Conservation (phyloP, 2,888 invertebrate species). For the Aricia artaxerxes region DNA sequence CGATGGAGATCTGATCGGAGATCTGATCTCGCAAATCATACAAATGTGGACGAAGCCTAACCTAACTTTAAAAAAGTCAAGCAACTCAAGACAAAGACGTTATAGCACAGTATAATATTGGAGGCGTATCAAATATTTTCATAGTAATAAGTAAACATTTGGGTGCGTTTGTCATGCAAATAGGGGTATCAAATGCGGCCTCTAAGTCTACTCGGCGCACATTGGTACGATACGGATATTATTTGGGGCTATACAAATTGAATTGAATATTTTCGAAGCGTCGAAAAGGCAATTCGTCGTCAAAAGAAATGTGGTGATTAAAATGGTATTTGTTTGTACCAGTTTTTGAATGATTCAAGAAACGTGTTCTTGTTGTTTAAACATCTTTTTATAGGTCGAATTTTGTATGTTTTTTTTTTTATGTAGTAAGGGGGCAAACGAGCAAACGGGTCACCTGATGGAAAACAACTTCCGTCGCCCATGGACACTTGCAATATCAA, state of each 20-base stretch:
- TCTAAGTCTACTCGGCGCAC: neutral
- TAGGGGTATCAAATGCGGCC: conserved; percentile 4
- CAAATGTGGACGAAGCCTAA: no score
- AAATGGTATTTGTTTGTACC: neutral
- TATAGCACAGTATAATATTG: neutral
- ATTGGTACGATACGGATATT: neutral
- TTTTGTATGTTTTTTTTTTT: no score
- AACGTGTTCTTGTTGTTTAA: no score
- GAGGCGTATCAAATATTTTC: conserved; percentile 8
- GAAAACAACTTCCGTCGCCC: no score
- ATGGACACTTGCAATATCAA: no score
- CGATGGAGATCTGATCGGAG: no score
- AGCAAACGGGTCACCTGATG: no score
- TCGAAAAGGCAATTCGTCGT: neutral
- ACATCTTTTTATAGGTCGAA: no score
- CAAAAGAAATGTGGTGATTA: neutral
- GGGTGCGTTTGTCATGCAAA: conserved; percentile 14
- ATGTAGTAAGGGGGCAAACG: no score
- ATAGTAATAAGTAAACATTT: conserved; percentile 8
- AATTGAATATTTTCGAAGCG: neutral
- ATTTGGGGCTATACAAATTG: conserved; percentile 9
- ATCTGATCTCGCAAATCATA: no score
- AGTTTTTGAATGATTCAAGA: neutral
- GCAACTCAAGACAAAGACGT: neutral
- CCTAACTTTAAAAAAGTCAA: neutral